Evolutionary conservation across 1,140 invertebrate genomes (phyloP), one percentile per base, ranked within the genome.

Genomic region (Neelides sp.): DNA sequence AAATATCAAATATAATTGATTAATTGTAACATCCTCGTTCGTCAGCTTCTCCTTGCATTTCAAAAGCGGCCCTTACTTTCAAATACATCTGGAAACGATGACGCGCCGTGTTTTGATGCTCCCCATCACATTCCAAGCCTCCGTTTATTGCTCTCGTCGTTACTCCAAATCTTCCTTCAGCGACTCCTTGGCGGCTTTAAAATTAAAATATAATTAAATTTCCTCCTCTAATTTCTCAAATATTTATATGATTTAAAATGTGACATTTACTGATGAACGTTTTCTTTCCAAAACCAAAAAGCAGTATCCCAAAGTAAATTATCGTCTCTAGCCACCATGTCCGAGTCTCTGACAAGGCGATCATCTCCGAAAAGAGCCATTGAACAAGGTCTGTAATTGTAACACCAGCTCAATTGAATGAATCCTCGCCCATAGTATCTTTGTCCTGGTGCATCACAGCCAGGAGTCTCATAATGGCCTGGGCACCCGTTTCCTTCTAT

Each of bases 131-230:
- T 30, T 59, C 57, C 2, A 53, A 28, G 23, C 13, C 43, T 40
- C 58, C 58, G 39, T 60, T 60, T 17, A 60, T 60, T n/a, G 54
- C 54, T 10, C 48, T 35, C 4, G 54, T 60, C 2, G 54, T 45
- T 1, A 34, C 54, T 3, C 58, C 58, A 48, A 60, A 60, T 26
- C 5, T 42, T 22, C 54, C 54, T 41, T 54, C 42, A 13, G 48
- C 23, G 4, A 60, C 54, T 1, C 58, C 54, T 4, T 13, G 4
- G 5, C 20, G n/a, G 20, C n/a, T 26, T 26, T 60, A 19, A 60
- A 54, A 34, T 54, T 48, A 15, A n/a, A n/a, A n/a, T n/a, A n/a
- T n/a, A n/a, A n/a, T n/a, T n/a, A n/a, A n/a, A n/a, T n/a, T n/a
- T n/a, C n/a, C n/a, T n/a, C n/a, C n/a, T n/a, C n/a, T n/a, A n/a